Evolutionary conservation across 2,888 invertebrate genomes (phyloP).

Genomic region (Suillia variegata): DNA sequence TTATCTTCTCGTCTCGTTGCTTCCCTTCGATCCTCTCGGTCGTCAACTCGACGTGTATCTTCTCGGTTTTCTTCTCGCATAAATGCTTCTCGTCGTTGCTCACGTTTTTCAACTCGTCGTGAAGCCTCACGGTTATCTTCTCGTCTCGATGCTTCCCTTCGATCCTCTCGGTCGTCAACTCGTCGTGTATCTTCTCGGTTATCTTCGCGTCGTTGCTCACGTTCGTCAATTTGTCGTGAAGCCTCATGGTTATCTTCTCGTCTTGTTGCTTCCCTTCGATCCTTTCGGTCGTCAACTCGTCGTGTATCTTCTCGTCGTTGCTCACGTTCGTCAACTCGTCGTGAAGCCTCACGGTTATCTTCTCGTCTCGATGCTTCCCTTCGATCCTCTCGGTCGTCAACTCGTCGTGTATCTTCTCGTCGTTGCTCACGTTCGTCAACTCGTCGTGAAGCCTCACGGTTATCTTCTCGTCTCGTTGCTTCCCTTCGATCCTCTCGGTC

Average conservation of each 20-base stretch:
- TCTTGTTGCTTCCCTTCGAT: slow-evolving; percentile 3
- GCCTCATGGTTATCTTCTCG: neutral
- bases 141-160: neutral
- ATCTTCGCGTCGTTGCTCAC: neutral
- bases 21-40: slow-evolving; percentile 13
- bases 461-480: neutral
- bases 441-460: neutral
- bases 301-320: neutral
- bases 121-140: neutral
- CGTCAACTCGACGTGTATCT: slow-evolving; percentile 1
- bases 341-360: slow-evolving; percentile 6
- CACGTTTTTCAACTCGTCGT: neutral
- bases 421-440: neutral
- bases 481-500: neutral
- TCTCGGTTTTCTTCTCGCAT: no score
- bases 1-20: neutral
- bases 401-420: neutral
- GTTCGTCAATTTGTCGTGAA: neutral
- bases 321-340: neutral
- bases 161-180: slow-evolving; percentile 5
- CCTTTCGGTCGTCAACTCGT: neutral
- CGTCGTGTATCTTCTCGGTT: neutral
- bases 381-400: neutral
- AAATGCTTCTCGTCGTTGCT: slow-evolving; percentile 6
- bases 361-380: neutral